Evolutionary conservation across 2,888 invertebrate species (phyloP).

Genomic region (Heliconius erato): DNA sequence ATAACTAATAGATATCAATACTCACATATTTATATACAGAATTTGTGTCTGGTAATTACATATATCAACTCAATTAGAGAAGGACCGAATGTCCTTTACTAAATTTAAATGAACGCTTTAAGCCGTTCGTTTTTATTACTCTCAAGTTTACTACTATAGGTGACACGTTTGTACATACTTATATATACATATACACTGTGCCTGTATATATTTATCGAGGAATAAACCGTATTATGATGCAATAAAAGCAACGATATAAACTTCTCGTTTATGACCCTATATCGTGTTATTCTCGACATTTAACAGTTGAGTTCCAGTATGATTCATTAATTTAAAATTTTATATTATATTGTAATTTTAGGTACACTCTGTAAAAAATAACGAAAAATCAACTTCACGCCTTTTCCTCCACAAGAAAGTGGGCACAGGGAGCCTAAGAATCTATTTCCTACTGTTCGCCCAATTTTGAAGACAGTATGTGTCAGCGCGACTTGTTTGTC

Average conservation of each 20-base stretch:
- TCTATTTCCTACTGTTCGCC: no score
- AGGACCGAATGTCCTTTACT: no score
- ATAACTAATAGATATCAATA: no score
- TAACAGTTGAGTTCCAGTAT: not conserved
- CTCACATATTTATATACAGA: no score
- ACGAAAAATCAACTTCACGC: no score
- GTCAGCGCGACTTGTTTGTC: no score
- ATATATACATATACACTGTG: not conserved
- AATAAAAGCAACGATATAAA: conserved; percentile 10
- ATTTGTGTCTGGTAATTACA: no score
- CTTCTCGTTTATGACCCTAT: not conserved
- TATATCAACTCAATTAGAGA: no score
- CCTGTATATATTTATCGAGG: not conserved
- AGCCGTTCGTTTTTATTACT: not conserved
- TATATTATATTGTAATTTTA: not conserved
- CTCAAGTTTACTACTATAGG: not conserved
- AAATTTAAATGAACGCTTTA: not conserved
- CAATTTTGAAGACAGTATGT: no score
- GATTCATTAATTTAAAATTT: not conserved
- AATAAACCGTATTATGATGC: not conserved
- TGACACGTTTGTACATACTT: not conserved
- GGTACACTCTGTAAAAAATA: no score
- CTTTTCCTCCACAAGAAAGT: no score
- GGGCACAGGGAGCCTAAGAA: no score
- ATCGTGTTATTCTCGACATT: not conserved